Percentiles rank a stretch among this genome's conserved stretches.
phyloP scores from a whole-genome alignment of 37 sponge, comb jelly and placozoan species.

The Aphrocallistes beatrix region DNA sequence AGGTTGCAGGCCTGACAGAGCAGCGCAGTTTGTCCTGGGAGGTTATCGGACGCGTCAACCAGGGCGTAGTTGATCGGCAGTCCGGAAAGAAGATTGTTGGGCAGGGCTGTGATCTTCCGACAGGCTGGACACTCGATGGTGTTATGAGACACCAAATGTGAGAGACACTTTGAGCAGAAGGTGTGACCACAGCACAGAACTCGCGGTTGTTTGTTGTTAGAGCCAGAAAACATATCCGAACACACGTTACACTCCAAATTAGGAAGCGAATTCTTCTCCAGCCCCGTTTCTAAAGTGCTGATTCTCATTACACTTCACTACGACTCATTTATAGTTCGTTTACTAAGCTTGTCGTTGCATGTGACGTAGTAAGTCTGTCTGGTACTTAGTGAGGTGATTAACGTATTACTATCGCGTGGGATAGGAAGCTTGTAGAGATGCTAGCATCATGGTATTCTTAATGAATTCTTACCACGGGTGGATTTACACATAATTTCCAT shows the following conservation, averaged over 20 bases:
- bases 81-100: slow-evolving; percentile 19
- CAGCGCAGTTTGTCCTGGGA: background rate
- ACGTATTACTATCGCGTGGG: too few species aligned
- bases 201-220: slow-evolving; percentile 27
- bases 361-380: too few species aligned
- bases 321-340: too few species aligned
- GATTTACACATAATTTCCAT: too few species aligned
- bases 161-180: slow-evolving; percentile 47
- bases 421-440: too few species aligned
- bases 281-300: background rate
- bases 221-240: slow-evolving; percentile 29
- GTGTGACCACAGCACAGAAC: slow-evolving; percentile 58
- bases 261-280: background rate
- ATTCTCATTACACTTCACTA: too few species aligned
- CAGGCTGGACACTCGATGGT: slow-evolving; percentile 48
- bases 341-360: too few species aligned
- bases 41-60: slow-evolving; percentile 28
- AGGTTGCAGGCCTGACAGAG: slow-evolving; percentile 28
- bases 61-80: slow-evolving; percentile 46
- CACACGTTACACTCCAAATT: slow-evolving; percentile 49
- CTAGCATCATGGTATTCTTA: background rate
- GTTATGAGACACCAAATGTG: background rate
- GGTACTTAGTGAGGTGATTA: too few species aligned
- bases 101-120: background rate
- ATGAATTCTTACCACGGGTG: too few species aligned